phyloP scores from a whole-genome alignment of 2,113 vertebrate genomes.

The Laticauda laticaudata region DNA sequence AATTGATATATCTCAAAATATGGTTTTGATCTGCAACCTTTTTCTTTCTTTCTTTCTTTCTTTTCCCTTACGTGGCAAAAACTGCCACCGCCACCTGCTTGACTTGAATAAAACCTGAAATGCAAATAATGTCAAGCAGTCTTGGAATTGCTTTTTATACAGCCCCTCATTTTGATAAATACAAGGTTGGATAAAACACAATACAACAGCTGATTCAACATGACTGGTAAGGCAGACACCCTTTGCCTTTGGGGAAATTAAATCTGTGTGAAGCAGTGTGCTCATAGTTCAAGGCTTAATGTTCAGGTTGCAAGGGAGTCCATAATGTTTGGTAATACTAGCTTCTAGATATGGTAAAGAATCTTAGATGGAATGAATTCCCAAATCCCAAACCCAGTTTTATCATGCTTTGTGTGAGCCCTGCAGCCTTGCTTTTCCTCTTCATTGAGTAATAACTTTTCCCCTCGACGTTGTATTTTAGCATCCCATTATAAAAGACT shows the following conservation, averaged over 20 bases:
- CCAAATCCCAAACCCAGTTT: conserved; percentile 11
- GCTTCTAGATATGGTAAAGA: conserved; percentile 10
- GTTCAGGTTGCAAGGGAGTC: conserved; percentile 9
- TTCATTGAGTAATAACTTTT: conserved; percentile 9
- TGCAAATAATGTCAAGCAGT: neutral
- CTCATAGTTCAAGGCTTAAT: conserved; percentile 17
- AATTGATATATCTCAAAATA: neutral
- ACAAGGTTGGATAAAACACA: conserved; percentile 19
- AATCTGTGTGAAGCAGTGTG: conserved; percentile 18
- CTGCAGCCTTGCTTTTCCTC: neutral
- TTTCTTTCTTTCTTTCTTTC: neutral
- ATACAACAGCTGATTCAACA: conserved; percentile 33
- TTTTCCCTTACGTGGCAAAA: neutral
- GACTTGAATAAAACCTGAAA: neutral
- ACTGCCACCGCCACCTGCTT: neutral
- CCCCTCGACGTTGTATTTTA: neutral
- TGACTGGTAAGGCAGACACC: conserved; percentile 34
- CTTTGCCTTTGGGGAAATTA: conserved; percentile 34
- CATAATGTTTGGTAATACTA: conserved; percentile 18
- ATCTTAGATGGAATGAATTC: conserved; percentile 24
- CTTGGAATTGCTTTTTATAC: conserved; percentile 30
- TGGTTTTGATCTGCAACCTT: neutral
- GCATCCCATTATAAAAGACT: neutral
- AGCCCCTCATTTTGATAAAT: conserved; percentile 17
- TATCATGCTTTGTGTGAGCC: conserved; percentile 13